Base-by-base conservation (phyloP, 2,113 vertebrate species). In the Egretta garzetta region DNA sequence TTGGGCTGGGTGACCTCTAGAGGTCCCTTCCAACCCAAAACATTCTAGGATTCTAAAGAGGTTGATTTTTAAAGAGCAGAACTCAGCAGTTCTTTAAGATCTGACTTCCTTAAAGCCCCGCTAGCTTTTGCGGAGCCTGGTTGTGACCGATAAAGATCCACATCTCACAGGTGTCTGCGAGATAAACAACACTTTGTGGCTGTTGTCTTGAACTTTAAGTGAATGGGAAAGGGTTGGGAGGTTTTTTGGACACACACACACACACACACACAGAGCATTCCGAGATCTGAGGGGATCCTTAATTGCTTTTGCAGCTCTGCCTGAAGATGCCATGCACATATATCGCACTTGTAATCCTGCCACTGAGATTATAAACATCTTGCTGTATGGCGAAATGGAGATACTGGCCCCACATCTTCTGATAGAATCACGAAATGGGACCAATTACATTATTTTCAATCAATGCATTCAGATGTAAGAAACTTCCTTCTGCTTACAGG, bases 191-290 rank as follows among this genome's bases (percentile, higher is more conserved):
- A 4, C 55, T 43, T 58, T 59, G 22, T 4, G 41, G 28, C 41
- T 66, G 14, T 12, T 52, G 12, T 17, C 53, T 53, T 19, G 19
- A 16, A 10, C 43, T 77, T 83, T 2, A 16, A 58, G n/a, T 43
- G 56, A 83, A 43, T 9, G 82, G 27, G 50, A 45, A 87, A 66
- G n/a, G 18, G 8, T 15, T 49, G 66, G 35, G 30, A 56, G 22
- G 7, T n/a, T 88, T 71, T 12, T 1, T 1, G 28, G 37, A 32
- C 13, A 23, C 41, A 2, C 5, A 1, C 8, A 4, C 2, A 20
- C 4, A 2, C 8, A 4, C 2, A 20, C 4, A 1, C 13, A 12
- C 63, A 52, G 27, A 45, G 28, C 32, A 26, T 52, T 12, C 26
- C 35, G 30, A 43, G 23, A 15, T 30, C 43, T 41, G 24, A 26